A percentile compares a stretch with the other conserved stretches of the same genome.
phyloP scores from a whole-genome alignment of 23 tunicate genomes.

The Corella eumyota region DNA sequence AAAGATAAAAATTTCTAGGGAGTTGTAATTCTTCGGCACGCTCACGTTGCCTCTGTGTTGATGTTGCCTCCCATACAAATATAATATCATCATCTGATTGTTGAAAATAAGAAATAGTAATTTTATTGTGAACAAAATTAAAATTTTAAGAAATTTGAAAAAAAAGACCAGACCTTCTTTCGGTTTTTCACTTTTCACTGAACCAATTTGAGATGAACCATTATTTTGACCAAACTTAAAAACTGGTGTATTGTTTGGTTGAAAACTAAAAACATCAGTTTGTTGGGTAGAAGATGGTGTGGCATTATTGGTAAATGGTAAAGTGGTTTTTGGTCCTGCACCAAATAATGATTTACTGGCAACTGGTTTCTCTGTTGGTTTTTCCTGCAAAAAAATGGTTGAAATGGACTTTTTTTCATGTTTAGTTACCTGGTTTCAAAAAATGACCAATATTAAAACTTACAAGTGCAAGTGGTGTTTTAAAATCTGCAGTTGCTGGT shows the following conservation, averaged over 20 bases:
- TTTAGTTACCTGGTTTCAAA: no score
- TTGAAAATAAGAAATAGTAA: background rate
- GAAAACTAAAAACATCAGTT: background rate
- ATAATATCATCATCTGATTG: conserved; percentile 57
- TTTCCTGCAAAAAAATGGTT: no score
- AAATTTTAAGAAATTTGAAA: no score
- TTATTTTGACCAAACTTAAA: background rate
- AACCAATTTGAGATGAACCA: background rate
- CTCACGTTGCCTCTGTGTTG: conserved; percentile 36
- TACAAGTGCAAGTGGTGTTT: background rate
- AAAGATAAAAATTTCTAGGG: conserved; percentile 52
- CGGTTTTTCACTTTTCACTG: background rate
- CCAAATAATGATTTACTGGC: conserved; percentile 31
- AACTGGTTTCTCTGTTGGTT: conserved; percentile 12
- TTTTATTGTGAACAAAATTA: no score
- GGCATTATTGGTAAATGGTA: no score
- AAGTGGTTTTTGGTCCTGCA: background rate
- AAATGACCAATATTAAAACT: no score
- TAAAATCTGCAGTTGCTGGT: conserved; percentile 11
- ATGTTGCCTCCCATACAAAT: conserved; percentile 48
- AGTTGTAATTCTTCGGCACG: conserved; percentile 53
- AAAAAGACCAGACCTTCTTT: background rate
- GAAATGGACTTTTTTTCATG: no score
- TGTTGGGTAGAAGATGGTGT: no score
- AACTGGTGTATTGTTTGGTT: background rate